Conservation (phyloP, 2,113 vertebrate species). For the Climacteris rufus region DNA sequence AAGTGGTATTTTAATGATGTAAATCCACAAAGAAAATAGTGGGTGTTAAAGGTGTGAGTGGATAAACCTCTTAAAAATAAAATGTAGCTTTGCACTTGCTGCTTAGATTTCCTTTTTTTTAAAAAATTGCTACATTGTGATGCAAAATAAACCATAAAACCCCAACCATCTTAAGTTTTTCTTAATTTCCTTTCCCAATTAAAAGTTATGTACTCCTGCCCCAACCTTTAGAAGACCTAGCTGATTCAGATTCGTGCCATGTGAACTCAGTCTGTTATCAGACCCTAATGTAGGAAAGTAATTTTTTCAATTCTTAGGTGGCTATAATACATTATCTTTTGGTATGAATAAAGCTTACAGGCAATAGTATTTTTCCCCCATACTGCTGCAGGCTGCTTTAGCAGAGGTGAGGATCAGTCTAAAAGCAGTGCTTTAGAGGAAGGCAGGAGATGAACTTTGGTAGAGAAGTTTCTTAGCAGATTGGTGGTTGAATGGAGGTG, state of each 20-base stretch:
- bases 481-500: neutral
- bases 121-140: neutral
- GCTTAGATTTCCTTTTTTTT: neutral
- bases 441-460: neutral
- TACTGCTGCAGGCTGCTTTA: neutral
- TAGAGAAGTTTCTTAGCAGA: neutral
- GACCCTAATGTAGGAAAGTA: neutral
- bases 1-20: neutral
- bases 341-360: neutral
- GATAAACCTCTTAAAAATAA: neutral
- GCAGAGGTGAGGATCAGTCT: neutral
- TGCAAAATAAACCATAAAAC: neutral
- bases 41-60: neutral
- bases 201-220: fast-evolving
- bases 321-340: neutral
- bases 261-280: neutral
- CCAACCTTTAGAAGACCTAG: neutral
- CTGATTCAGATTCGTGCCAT: neutral
- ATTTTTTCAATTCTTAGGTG: neutral
- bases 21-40: neutral
- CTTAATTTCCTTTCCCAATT: neutral
- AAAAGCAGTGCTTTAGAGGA: neutral
- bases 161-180: neutral
- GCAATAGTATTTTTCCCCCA: fast-evolving
- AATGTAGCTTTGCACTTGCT: neutral